Evolutionary conservation across 2,113 vertebrate species (phyloP), one percentile per base, ranked within the genome.

Genomic region (Carassius carassius): DNA sequence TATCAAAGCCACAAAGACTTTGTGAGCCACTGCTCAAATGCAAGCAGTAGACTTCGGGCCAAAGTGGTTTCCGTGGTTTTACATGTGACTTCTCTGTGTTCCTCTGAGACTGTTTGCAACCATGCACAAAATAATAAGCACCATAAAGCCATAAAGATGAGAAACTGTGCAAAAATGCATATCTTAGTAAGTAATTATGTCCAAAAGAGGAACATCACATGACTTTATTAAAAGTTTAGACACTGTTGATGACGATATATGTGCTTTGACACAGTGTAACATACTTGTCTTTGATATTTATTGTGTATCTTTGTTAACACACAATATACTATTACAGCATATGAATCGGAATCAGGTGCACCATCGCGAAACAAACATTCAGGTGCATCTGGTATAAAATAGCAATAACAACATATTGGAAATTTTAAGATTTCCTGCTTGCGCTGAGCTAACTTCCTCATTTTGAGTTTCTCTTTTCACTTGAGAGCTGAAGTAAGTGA

Each of bases 401-500:
- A 44, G 13, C 14, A 47, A 65, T 29, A 80, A 32, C 58, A 63
- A 21, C 23, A 49, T 29, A 29, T 47, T 25, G 58, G 37, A 67
- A 80, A 67, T 67, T 80, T 80, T 14, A 65, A 67, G 37, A 49
- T 65, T 29, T 49, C 37, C 47, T n/a, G 37, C 19, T 62, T 29
- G 44, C 2, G 16, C 16, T 9, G 13, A 35, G 13, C 37, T 17
- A 62, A 76, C 81, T 88, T 88, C 85, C 92, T 94, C 90, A 79
- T 88, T 91, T 87, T 12, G 85, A 92, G 69, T 41, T 25, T 88
- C 86, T 86, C 47, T 78, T 77, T 86, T 81, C 25, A 69, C 75
- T 87, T 86, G 87, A 88, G 78, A 86, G 87, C 87, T 19, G 60
- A 89, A 47, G 85, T 87, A 87, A 88, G 72, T 84, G 37, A 87